These are phyloP conservation scores for Drosophila erecta DNA, from an alignment of 1,140 invertebrate species.

Conservation along the genomic window DNA sequence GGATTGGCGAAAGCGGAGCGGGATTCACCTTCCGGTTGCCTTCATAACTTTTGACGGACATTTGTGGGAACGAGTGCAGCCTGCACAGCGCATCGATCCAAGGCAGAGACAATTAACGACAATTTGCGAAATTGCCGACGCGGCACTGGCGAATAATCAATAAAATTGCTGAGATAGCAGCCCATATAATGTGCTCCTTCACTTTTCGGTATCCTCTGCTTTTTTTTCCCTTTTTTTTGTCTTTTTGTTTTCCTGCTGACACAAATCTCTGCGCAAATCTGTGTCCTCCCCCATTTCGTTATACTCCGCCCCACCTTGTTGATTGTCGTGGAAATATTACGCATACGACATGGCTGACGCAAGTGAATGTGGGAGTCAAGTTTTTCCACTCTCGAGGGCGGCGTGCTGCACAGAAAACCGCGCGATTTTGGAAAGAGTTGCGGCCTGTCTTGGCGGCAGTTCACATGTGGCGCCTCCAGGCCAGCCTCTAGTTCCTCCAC, in stretches of 20 bases:
- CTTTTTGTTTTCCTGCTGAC: conserved; percentile 62
- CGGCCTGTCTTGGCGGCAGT: conserved; percentile 48
- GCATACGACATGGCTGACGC: conserved; percentile 75
- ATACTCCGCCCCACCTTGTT: conserved; percentile 38
- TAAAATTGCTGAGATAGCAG: conserved; percentile 72
- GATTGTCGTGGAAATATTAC: conserved; percentile 77
- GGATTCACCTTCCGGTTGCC: conserved; percentile 21
- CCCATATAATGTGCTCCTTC: conserved; percentile 7
- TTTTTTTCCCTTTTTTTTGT: conserved; percentile 15
- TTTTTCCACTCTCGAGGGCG: conserved; percentile 16
- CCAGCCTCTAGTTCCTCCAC: conserved; percentile 9
- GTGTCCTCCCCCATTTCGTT: conserved; percentile 20
- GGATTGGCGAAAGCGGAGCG: background rate
- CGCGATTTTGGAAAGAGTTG: conserved; percentile 57
- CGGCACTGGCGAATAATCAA: conserved; percentile 67
- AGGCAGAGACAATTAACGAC: conserved; percentile 61
- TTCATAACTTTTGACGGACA: conserved; percentile 44
- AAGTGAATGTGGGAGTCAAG: conserved; percentile 37
- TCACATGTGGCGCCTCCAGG: conserved; percentile 14
- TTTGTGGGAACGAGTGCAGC: conserved; percentile 67
- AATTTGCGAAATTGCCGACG: conserved; percentile 69
- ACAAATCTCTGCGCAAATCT: conserved; percentile 71
- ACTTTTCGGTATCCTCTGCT: conserved; percentile 18
- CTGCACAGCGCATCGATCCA: conserved; percentile 50
- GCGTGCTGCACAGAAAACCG: conserved; percentile 44